Percentiles rank a stretch among this genome's conserved stretches.
These are phyloP conservation scores for Wasmannia auropunctata DNA, from an alignment of 1,140 invertebrate genomes.

Conservation along the genomic window DNA sequence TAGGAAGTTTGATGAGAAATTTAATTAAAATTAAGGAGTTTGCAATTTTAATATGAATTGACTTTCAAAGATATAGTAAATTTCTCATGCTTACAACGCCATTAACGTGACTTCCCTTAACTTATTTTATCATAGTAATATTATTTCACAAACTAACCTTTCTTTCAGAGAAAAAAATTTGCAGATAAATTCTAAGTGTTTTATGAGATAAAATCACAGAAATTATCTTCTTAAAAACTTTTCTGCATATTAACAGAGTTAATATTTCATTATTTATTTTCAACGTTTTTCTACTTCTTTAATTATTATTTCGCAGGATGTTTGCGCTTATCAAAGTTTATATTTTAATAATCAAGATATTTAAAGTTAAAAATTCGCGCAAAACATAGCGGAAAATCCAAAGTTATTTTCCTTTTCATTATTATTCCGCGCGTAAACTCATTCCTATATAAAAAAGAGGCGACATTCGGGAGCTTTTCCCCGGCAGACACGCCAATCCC, in stretches of 20 bases:
- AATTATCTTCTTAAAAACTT: background rate
- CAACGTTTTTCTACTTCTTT: background rate
- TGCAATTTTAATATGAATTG: conserved; percentile 27
- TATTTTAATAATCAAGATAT: background rate
- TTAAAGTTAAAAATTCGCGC: background rate
- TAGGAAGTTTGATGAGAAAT: conserved; percentile 29
- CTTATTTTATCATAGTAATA: background rate
- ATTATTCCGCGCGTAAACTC: background rate
- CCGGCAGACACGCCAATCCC: background rate
- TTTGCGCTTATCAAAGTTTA: background rate
- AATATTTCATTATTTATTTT: background rate
- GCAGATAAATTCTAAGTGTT: background rate
- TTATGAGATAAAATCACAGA: background rate
- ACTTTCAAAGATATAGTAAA: background rate
- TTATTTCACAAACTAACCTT: background rate
- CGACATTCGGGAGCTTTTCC: background rate
- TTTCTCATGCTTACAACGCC: background rate
- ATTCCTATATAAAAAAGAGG: background rate
- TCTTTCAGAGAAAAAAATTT: background rate
- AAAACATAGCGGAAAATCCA: background rate
- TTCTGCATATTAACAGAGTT: background rate
- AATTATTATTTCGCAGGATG: background rate
- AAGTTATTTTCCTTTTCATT: background rate
- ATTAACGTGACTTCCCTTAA: background rate
- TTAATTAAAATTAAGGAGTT: conserved; percentile 32